Percentiles rank a stretch among this genome's conserved stretches.
These are phyloP conservation scores for Drosophila murphyi DNA, from an alignment of 1,140 invertebrate genomes.

Conservation along the genomic window DNA sequence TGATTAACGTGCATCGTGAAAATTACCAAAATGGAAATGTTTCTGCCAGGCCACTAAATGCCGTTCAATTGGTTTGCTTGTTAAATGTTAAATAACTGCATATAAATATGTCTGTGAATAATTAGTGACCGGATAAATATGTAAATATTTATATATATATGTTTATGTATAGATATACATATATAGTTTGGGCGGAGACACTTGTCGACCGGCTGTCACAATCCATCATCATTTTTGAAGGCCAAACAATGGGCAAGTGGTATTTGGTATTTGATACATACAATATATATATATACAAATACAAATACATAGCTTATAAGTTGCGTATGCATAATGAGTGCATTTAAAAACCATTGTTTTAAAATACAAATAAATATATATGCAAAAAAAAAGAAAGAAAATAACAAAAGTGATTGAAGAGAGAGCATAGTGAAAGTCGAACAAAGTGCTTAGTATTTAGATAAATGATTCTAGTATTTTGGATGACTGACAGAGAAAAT, in stretches of 20 bases:
- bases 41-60: conserved; percentile 16
- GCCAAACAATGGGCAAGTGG: conserved; percentile 63
- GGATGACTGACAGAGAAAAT: no score
- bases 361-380: conserved; percentile 25
- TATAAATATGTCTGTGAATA: conserved; percentile 55
- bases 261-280: neutral
- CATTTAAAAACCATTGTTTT: conserved; percentile 20
- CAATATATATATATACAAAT: conserved; percentile 3
- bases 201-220: conserved; percentile 76
- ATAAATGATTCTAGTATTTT: no score
- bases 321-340: conserved; percentile 57
- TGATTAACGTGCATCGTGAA: conserved; percentile 23
- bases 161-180: conserved; percentile 6
- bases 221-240: conserved; percentile 67
- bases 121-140: conserved; percentile 47
- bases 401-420: neutral
- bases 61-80: conserved; percentile 27
- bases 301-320: conserved; percentile 35
- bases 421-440: neutral
- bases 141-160: neutral
- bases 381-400: neutral
- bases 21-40: conserved; percentile 9
- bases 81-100: conserved; percentile 55
- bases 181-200: conserved; percentile 39
- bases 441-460: no score